Conservation (phyloP, 2,888 invertebrate genomes). For the Caenorhabditis becei region DNA sequence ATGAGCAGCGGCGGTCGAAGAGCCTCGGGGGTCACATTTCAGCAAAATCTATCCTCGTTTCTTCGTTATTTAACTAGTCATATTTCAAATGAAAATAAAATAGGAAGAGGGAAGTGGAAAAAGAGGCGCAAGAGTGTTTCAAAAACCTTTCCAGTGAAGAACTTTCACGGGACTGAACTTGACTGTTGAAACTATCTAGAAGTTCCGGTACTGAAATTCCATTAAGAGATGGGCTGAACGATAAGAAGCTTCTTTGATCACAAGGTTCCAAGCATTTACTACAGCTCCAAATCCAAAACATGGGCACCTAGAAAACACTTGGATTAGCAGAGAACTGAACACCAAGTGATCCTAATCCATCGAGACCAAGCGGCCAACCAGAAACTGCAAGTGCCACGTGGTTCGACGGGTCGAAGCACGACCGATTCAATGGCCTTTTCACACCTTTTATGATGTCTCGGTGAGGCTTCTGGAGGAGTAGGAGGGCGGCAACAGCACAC, state of each 20-base stretch:
- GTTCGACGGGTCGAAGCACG: not conserved
- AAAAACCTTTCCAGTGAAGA: no score
- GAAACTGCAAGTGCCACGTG: not conserved
- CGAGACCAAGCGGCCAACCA: not conserved
- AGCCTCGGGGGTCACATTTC: conserved; percentile 40
- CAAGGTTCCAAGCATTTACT: not conserved
- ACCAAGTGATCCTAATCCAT: not conserved
- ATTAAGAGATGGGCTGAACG: no score
- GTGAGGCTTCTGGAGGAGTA: conserved; percentile 20
- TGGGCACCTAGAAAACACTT: not conserved
- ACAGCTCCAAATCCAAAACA: no score
- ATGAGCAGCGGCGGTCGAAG: conserved; percentile 13
- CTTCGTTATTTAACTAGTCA: conserved; percentile 26
- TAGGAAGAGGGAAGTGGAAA: no score
- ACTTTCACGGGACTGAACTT: no score
- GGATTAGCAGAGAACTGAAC: conserved; percentile 4
- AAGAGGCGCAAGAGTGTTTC: not conserved
- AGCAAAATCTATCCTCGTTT: conserved; percentile 41
- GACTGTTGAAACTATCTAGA: no score
- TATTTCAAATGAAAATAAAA: conserved; percentile 41
- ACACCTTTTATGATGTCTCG: conserved; percentile 51
- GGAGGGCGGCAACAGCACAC: conserved; percentile 35
- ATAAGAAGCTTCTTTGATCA: not conserved
- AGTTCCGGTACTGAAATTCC: no score
- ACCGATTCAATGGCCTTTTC: conserved; percentile 21